Evolutionary conservation across 2,797 vertebrate species (phyloP), one percentile per base, ranked within the genome.

Genomic region (Anguilla pacifica): DNA sequence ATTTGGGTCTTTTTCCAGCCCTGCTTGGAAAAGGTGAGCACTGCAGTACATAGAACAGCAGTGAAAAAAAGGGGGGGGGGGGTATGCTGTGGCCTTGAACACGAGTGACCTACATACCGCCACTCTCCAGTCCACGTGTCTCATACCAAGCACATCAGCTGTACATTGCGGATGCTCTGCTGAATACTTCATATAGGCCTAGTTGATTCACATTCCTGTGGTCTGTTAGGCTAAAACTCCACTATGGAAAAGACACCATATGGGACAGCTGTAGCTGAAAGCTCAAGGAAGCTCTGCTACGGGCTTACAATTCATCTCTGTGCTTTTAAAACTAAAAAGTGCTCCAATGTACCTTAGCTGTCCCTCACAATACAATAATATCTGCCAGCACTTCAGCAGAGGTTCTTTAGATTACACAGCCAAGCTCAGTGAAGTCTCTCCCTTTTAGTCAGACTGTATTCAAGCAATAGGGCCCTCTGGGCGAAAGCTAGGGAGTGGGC

Each of bases 121-220:
- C 61, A 85, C 86, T 55, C 86, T 55, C 2, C 11, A 83, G 88
- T 91, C 87, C 89, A 91, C 93, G 92, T 92, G 90, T 90, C 77
- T 92, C 90, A 94, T 93, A 91, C 53, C 59, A 84, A 88, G 92
- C 92, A 90, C 91, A 92, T 88, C 91, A 91, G 90, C 90, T 89
- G 91, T 89, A 90, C 39, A 86, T 87, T 88, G 81, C 83, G 83
- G 86, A 88, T 92, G 91, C 91, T 67, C 84, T 89, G 89, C 91
- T 88, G 90, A 85, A 90, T 91, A 90, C 88, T 91, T 92, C 88
- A 88, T 93, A 94, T 95, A 43, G 43, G 3, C 43, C 43, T 43
- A 90, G 94, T 89, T 95, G 94, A 95, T 95, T 95, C 93, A 95
- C 90, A 89, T 70, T 70, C 64, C 64, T n/a, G n/a, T 70, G 90